A percentile compares a stretch with the other conserved stretches of the same genome.
Conservation (phyloP, 1,140 invertebrate genomes). For the Drosophila melanogaster region DNA sequence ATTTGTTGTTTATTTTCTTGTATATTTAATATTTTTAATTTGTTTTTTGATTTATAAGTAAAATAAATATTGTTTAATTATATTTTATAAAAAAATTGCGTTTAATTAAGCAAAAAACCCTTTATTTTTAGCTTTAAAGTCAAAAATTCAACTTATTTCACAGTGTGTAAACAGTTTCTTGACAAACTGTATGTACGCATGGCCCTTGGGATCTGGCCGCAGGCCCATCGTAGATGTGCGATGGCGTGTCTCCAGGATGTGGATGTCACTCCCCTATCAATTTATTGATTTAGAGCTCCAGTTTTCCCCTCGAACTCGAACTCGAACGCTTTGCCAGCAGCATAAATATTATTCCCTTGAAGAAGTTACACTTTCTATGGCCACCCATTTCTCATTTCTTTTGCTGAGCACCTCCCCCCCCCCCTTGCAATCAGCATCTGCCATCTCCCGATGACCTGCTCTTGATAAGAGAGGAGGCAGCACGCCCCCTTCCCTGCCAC, state of each 20-base stretch:
- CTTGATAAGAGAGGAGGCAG: slow-evolving; percentile 62
- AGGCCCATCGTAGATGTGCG: slow-evolving; percentile 15
- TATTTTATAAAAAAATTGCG: too few species aligned
- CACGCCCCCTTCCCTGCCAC: neutral
- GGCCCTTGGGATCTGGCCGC: slow-evolving; percentile 6
- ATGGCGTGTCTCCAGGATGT: slow-evolving; percentile 33
- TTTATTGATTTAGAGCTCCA: slow-evolving; percentile 31
- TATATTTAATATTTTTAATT: too few species aligned
- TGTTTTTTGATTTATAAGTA: too few species aligned
- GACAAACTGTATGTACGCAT: neutral
- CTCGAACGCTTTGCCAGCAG: slow-evolving; percentile 14
- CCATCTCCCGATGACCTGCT: slow-evolving; percentile 69
- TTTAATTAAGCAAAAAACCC: too few species aligned
- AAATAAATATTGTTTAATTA: too few species aligned
- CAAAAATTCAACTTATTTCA: too few species aligned
- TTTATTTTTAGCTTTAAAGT: too few species aligned
- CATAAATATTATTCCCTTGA: slow-evolving; percentile 38
- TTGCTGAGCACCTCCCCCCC: neutral
- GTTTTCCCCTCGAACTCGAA: neutral
- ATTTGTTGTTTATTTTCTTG: too few species aligned
- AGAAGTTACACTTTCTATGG: slow-evolving; percentile 64
- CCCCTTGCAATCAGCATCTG: slow-evolving; percentile 45
- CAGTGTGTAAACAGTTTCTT: too few species aligned
- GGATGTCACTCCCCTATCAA: slow-evolving; percentile 36
- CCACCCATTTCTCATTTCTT: slow-evolving; percentile 42